Conservation (phyloP, 2,888 invertebrate genomes). For the Megastigmus dorsalis region DNA sequence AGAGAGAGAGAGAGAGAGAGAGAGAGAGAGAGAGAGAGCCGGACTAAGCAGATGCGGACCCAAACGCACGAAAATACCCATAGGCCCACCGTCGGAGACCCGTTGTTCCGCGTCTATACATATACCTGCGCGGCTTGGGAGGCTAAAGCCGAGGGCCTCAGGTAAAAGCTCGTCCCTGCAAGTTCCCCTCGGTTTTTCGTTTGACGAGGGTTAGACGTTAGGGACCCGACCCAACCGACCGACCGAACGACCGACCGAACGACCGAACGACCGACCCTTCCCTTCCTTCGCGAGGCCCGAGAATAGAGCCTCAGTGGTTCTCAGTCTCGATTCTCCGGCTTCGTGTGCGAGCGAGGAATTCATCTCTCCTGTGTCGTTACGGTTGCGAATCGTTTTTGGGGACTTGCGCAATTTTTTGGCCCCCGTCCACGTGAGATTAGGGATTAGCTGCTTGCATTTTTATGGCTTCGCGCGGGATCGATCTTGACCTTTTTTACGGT, state of each 20-base stretch:
- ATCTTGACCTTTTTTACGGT: neutral
- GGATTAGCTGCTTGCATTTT: neutral
- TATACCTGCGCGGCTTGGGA: no score
- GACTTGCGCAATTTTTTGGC: neutral
- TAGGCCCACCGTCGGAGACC: no score
- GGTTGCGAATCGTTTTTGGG: slow-evolving; percentile 15
- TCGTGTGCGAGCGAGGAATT: no score
- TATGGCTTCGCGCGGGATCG: neutral
- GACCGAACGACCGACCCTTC: neutral
- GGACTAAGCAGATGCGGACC: no score
- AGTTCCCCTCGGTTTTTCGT: neutral
- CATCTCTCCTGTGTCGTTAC: neutral
- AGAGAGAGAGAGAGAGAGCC: no score
- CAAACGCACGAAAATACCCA: no score
- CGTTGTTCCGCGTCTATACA: no score
- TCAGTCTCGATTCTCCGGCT: neutral
- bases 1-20: no score
- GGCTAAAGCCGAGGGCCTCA: neutral
- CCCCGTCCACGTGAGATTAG: no score
- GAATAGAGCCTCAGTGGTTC: neutral
- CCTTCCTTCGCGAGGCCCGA: neutral
- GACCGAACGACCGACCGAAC: neutral
- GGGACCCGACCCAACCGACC: no score
- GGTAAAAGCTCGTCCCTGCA: neutral
- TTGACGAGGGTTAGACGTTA: neutral